Conservation (phyloP, 2,888 invertebrate species). For the Phragmatobia fuliginosa region DNA sequence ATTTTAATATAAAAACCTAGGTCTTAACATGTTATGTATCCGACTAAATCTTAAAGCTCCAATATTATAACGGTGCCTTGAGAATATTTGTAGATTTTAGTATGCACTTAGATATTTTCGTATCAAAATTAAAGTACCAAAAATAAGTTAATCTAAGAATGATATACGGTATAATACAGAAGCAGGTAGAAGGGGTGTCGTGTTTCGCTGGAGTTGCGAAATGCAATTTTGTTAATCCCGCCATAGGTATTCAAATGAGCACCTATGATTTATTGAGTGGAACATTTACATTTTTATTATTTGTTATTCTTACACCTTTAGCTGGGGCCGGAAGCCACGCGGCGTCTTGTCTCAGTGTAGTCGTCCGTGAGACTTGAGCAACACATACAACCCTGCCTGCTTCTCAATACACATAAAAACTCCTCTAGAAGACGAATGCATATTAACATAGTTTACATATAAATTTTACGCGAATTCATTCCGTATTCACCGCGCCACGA, state of each 20-base stretch:
- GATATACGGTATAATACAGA: slow-evolving; percentile 55
- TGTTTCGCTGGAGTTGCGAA: slow-evolving; percentile 54
- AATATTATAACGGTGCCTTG: neutral
- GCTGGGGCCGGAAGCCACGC: slow-evolving; percentile 85
- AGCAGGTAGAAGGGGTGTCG: slow-evolving; percentile 59
- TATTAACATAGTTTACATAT: slow-evolving; percentile 86
- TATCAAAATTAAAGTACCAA: slow-evolving; percentile 54
- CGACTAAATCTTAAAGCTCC: neutral
- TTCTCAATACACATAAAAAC: slow-evolving; percentile 68
- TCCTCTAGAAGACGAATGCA: slow-evolving; percentile 74
- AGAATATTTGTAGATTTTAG: neutral
- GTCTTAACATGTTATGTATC: neutral
- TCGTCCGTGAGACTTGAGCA: slow-evolving; percentile 82
- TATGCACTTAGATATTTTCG: slow-evolving; percentile 30
- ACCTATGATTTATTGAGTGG: slow-evolving; percentile 87
- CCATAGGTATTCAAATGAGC: slow-evolving; percentile 86
- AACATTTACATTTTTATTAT: slow-evolving; percentile 88
- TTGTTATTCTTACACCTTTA: slow-evolving; percentile 87
- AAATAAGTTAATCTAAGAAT: slow-evolving; percentile 72
- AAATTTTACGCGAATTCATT: slow-evolving; percentile 86
- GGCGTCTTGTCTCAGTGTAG: slow-evolving; percentile 83
- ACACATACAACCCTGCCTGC: slow-evolving; percentile 70
- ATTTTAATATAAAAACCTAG: neutral
- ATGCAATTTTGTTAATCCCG: slow-evolving; percentile 82
- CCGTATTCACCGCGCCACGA: slow-evolving; percentile 79